A percentile compares a stretch with the other conserved stretches of the same genome.
These are phyloP conservation scores for Campopleginae sp. DNA, from an alignment of 2,888 invertebrate genomes.

Conservation along the genomic window DNA sequence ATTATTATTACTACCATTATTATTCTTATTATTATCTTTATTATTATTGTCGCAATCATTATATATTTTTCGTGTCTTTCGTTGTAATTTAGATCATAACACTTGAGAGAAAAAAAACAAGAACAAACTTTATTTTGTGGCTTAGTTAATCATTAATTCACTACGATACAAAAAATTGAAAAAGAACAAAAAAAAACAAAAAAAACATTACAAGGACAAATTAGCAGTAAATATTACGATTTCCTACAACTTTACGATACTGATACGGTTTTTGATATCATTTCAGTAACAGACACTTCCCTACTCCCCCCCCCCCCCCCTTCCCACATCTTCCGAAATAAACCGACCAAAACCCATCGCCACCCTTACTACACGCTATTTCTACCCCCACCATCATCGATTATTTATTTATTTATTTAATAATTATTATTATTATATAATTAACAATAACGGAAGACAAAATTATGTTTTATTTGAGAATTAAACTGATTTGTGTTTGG, in stretches of 20 bases:
- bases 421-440: conserved; percentile 83
- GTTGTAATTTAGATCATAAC: conserved; percentile 74
- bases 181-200: conserved; percentile 37
- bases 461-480: conserved; percentile 84
- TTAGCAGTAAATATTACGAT: conserved; percentile 62
- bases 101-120: conserved; percentile 45
- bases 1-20: conserved; percentile 69
- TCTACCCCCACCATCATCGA: conserved; percentile 78
- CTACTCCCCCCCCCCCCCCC: not conserved
- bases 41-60: conserved; percentile 70
- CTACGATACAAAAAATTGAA: conserved; percentile 19
- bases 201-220: not conserved
- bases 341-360: conserved; percentile 34
- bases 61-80: conserved; percentile 75
- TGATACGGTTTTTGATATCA: conserved; percentile 68
- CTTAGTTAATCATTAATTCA: conserved; percentile 64
- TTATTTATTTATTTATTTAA: conserved; percentile 84
- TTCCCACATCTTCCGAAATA: not conserved
- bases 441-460: conserved; percentile 72
- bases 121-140: conserved; percentile 56
- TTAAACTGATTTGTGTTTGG: conserved; percentile 84
- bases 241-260: conserved; percentile 72
- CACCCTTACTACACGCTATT: conserved; percentile 66
- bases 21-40: conserved; percentile 67
- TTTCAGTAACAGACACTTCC: conserved; percentile 59